These are phyloP conservation scores for Drosophila glabriapex DNA, from an alignment of 2,888 invertebrate species.

Conservation along the genomic window DNA sequence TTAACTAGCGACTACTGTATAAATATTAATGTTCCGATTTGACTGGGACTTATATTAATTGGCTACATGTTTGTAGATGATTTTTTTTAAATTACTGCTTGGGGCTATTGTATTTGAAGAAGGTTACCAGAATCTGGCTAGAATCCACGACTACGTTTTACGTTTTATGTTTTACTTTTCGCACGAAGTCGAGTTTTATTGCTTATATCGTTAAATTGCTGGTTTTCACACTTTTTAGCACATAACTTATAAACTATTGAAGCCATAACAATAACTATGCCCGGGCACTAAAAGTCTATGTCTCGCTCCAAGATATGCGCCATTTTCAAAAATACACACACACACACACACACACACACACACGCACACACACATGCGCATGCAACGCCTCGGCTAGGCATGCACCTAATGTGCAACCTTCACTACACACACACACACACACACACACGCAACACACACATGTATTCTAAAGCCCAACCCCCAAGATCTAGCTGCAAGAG, in stretches of 20 bases:
- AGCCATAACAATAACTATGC: conserved; percentile 61
- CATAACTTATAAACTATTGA: conserved; percentile 59
- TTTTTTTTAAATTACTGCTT: not conserved
- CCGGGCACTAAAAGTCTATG: conserved; percentile 62
- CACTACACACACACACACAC: conserved; percentile 32
- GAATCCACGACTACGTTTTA: not conserved
- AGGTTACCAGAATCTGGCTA: conserved; percentile 4
- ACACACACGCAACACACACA: not conserved
- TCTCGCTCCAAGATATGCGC: conserved; percentile 49
- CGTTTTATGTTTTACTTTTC: conserved; percentile 7
- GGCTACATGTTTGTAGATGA: not conserved
- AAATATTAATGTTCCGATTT: not conserved
- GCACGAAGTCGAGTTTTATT: conserved; percentile 41
- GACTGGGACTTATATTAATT: not conserved
- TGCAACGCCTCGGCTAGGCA: conserved; percentile 34
- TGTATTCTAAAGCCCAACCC: conserved; percentile 38
- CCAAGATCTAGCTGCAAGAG: conserved; percentile 15
- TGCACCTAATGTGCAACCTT: conserved; percentile 75
- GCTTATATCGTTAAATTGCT: conserved; percentile 57
- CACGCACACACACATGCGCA: conserved; percentile 38
- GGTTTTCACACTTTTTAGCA: conserved; percentile 59
- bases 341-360: not conserved
- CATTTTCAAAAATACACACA: conserved; percentile 52
- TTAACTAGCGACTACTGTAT: not conserved
- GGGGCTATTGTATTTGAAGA: not conserved